A percentile compares a stretch with the other conserved stretches of the same genome.
phyloP scores from a whole-genome alignment of 2,113 vertebrate genomes.

The Stigmatopora nigra region DNA sequence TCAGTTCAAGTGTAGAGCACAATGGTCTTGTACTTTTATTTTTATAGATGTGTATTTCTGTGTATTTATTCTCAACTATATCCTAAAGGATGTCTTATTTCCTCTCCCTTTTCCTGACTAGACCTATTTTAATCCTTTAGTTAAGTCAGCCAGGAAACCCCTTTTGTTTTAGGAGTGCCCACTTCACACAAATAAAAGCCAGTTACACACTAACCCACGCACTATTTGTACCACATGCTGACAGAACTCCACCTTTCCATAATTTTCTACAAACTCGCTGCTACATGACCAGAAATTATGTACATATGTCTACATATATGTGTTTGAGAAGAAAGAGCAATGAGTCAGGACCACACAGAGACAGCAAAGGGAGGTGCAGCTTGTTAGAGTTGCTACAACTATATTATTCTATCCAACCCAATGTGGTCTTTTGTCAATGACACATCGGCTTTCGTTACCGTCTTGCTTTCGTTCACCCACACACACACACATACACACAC shows the following conservation, averaged over 20 bases:
- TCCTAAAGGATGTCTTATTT: constrained; percentile 61
- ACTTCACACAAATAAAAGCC: constrained; percentile 20
- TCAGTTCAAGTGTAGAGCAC: constrained; percentile 4
- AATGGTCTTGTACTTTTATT: not conserved
- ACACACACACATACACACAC: constrained; percentile 3
- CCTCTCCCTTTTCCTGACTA: constrained; percentile 58
- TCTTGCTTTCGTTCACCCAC: not conserved
- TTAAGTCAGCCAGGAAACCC: constrained; percentile 36
- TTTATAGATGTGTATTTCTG: not conserved
- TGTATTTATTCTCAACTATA: constrained; percentile 17
- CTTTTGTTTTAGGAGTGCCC: constrained; percentile 23
- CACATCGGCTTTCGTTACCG: constrained; percentile 32
- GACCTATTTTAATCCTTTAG: constrained; percentile 61
- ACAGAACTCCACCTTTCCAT: constrained; percentile 32
- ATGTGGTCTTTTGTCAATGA: constrained; percentile 53
- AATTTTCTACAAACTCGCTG: constrained; percentile 19
- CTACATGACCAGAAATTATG: constrained; percentile 13
- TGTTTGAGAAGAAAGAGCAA: constrained; percentile 3
- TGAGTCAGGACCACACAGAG: constrained; percentile 59
- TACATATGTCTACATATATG: constrained; percentile 6
- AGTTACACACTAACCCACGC: constrained; percentile 18
- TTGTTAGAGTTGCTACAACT: constrained; percentile 41
- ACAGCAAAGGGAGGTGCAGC: constrained; percentile 38
- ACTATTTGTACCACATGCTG: constrained; percentile 20
- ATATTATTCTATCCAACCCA: constrained; percentile 50